Base-by-base conservation (phyloP, 2,113 vertebrate genomes). In the Globicephala melas region DNA sequence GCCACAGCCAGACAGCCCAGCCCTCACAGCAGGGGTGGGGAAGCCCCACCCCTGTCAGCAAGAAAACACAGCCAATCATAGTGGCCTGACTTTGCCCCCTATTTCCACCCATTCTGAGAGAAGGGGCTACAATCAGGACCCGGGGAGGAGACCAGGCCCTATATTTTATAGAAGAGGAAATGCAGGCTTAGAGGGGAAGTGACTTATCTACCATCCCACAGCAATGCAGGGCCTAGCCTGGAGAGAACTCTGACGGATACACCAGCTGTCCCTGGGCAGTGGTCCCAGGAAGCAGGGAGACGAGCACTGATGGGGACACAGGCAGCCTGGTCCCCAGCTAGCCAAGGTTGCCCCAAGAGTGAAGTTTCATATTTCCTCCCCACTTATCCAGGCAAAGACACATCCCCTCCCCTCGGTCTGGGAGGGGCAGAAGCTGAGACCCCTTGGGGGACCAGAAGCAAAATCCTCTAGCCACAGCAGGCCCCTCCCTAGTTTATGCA, bases 151-250 rank as follows among this genome's bases (percentile, higher is more conserved):
- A 67, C 62, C 65, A 92, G 91, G 91, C 91, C 77, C 76, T 71
- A 14, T 77, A 63, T 96, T 93, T 89, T 33, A 95, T 41, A 96
- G 94, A 97, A 97, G 94, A 97, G 96, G 97, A 97, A 98, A 97
- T 53, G 50, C 70, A 82, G 62, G 83, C 89, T 21, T 53, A 94
- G 97, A 97, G 90, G 98, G 98, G 98, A 98, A 98, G 96, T 97
- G 97, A 98, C 97, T 98, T 97, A 97, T 96, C 97, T 97, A 96
- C 87, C 90, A 95, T 81, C 97, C 94, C 87, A 92, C 90, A 97
- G 95, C 92, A 94, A 89, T 13, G 26, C 74, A 94, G 50, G 83
- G 94, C 94, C 76, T 60, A 86, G 91, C 70, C 94, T 97, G 55
- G 73, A 95, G 41, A 31, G 74, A 95, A 68, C 55, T 12, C 28